These are phyloP conservation scores for Mnemiopsis leidyi DNA, from an alignment of 37 sponge, comb jelly and placozoan genomes.

Conservation along the genomic window DNA sequence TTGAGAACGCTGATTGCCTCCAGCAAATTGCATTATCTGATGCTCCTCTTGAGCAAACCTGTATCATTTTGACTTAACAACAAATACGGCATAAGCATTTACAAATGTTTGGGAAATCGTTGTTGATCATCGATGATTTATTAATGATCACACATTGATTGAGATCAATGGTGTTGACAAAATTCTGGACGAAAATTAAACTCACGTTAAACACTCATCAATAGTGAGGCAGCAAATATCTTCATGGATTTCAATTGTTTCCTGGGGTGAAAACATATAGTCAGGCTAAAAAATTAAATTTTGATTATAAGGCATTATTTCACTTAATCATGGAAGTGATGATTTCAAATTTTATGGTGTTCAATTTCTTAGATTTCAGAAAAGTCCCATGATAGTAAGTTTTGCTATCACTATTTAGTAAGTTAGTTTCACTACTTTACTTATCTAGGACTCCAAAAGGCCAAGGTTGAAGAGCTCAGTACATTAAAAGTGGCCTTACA, in stretches of 20 bases:
- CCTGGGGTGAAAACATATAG: background rate
- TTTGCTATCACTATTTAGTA: too few relatives aligned
- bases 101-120: too few relatives aligned
- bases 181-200: too few relatives aligned
- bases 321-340: background rate
- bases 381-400: too few relatives aligned
- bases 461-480: too few relatives aligned
- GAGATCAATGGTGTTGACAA: too few relatives aligned
- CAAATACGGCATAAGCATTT: background rate
- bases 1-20: background rate
- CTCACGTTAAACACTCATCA: background rate
- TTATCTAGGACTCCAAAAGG: too few relatives aligned
- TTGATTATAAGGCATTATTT: background rate
- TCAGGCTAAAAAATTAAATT: background rate
- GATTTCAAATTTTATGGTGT: background rate
- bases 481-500: too few relatives aligned
- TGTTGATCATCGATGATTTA: too few relatives aligned
- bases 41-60: slow-evolving; percentile 32
- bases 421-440: too few relatives aligned
- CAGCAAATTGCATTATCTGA: background rate
- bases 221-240: slow-evolving; percentile 1
- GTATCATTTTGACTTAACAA: background rate
- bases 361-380: background rate
- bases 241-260: slow-evolving; percentile 1
- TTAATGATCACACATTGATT: too few relatives aligned